A percentile compares a stretch with the other conserved stretches of the same genome.
phyloP scores from a whole-genome alignment of 2,888 invertebrate species.

The Phyllotreta striolata region DNA sequence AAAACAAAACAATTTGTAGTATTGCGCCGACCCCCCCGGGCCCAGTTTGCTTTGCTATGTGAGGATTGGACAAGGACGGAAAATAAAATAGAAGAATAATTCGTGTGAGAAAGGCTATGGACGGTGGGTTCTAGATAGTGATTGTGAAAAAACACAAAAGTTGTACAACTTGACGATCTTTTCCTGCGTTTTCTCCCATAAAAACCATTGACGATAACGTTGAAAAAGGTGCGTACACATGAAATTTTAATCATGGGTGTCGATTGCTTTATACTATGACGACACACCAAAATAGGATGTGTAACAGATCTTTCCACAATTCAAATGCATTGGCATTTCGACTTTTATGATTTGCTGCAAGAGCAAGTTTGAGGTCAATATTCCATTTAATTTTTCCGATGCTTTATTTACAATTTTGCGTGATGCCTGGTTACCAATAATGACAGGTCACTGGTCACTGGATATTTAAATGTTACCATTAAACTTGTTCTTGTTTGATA shows the following conservation, averaged over 20 bases:
- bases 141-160: not conserved
- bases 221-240: too few species aligned
- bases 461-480: too few species aligned
- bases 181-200: not conserved
- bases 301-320: not conserved
- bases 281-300: conserved; percentile 6
- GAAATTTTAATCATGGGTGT: too few species aligned
- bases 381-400: too few species aligned
- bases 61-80: conserved; percentile 7
- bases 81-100: not conserved
- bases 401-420: too few species aligned
- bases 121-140: conserved; percentile 9
- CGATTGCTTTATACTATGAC: not conserved
- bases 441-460: too few species aligned
- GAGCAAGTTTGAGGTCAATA: too few species aligned
- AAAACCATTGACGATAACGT: too few species aligned
- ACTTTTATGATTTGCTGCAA: not conserved
- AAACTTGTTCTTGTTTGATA: too few species aligned
- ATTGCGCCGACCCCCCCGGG: conserved; percentile 5
- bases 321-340: not conserved
- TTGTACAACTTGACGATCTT: not conserved
- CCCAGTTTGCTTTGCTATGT: too few species aligned
- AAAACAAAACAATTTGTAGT: conserved; percentile 18
- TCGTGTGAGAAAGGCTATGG: too few species aligned
- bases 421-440: too few species aligned